Percentiles rank a stretch among this genome's conserved stretches.
These are phyloP conservation scores for Melanotaenia maccullochi DNA, from an alignment of 2,797 vertebrate genomes.

Conservation along the genomic window DNA sequence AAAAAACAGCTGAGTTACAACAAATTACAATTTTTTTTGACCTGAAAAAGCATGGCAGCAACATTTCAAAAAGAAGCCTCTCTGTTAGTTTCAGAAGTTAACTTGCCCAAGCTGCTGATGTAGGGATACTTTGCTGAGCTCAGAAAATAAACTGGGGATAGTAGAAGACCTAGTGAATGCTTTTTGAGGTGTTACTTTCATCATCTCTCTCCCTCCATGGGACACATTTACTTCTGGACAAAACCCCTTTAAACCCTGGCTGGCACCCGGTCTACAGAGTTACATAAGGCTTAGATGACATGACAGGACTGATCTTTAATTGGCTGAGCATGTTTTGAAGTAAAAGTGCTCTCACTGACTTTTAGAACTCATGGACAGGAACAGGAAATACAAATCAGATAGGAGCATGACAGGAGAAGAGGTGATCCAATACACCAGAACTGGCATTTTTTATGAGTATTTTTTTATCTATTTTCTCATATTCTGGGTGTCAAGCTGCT, in stretches of 20 bases:
- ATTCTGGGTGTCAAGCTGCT: constrained; percentile 3
- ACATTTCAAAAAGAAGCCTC: constrained; percentile 31
- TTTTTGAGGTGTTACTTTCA: constrained; percentile 32
- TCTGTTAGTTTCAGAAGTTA: constrained; percentile 50
- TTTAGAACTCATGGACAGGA: not conserved
- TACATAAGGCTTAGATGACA: constrained; percentile 44
- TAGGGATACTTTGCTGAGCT: constrained; percentile 56
- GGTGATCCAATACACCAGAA: not conserved
- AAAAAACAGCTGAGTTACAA: constrained; percentile 22
- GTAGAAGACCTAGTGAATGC: constrained; percentile 17
- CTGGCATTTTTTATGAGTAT: not conserved
- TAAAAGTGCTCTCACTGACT: constrained; percentile 26
- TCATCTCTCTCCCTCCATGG: constrained; percentile 8
- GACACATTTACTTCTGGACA: constrained; percentile 29
- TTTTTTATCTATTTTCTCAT: constrained; percentile 12
- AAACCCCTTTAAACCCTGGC: constrained; percentile 36
- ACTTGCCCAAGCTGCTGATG: constrained; percentile 55
- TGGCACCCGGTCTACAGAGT: constrained; percentile 28
- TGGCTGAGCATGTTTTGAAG: constrained; percentile 21
- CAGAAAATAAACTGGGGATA: constrained; percentile 31
- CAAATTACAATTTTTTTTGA: constrained; percentile 2
- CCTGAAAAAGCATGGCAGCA: constrained; percentile 39
- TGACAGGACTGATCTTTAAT: constrained; percentile 45
- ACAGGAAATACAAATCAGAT: not conserved
- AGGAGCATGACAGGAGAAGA: not conserved